These are phyloP conservation scores for Syndactyla subalaris DNA, from an alignment of 2,797 vertebrate species.

Conservation along the genomic window DNA sequence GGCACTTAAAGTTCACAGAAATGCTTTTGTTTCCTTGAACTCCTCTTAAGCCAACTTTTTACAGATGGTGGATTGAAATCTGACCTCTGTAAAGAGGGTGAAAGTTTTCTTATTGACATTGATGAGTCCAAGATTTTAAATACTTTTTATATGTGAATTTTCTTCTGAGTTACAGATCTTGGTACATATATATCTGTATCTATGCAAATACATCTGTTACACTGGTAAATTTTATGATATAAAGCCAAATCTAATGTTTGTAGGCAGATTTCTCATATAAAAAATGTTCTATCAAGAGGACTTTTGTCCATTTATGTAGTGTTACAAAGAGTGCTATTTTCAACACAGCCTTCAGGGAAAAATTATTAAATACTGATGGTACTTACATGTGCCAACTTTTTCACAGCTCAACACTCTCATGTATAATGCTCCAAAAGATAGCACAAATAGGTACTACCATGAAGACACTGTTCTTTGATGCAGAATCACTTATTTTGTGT, in stretches of 20 bases:
- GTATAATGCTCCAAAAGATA: not conserved
- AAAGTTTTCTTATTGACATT: not conserved
- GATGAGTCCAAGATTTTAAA: not conserved
- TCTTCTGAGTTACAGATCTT: not conserved
- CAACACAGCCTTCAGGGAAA: not conserved
- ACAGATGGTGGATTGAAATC: not conserved
- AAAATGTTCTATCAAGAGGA: not conserved
- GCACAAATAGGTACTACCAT: not conserved
- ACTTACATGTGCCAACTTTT: not conserved
- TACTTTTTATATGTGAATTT: not conserved
- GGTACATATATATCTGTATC: not conserved
- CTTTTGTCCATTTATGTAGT: not conserved
- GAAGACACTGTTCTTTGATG: not conserved
- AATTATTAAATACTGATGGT: not conserved
- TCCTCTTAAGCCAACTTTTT: not conserved
- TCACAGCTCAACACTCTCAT: not conserved
- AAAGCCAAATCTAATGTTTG: not conserved
- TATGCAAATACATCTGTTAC: not conserved
- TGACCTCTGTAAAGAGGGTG: not conserved
- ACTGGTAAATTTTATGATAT: not conserved
- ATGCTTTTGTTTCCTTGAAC: not conserved
- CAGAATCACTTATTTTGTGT: not conserved
- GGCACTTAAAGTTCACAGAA: slow-evolving; percentile 8
- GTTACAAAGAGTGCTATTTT: not conserved
- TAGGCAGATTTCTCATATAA: not conserved